Evolutionary conservation across 2,113 vertebrate genomes (phyloP), one percentile per base, ranked within the genome.

Genomic region (Poeciliopsis prolifica): DNA sequence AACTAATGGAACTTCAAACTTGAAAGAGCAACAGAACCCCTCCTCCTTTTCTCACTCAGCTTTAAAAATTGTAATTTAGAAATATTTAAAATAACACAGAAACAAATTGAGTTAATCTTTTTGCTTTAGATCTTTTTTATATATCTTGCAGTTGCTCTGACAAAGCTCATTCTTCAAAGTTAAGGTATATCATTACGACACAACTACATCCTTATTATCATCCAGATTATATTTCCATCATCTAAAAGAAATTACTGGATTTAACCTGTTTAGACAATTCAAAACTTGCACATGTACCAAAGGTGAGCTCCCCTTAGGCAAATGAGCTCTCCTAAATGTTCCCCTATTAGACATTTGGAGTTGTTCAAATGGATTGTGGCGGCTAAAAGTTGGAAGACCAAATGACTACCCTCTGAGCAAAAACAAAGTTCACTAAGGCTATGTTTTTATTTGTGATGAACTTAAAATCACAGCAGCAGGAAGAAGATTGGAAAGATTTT

Each of bases 1-100:
- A 58, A 82, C 69, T 78, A 81, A 77, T 64, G 40, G 29, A 11
- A 74, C 10, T 15, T 7, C 60, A 66, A 76, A 79, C 44, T 60
- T 70, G 54, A 61, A 29, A 62, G 42, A 14, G 58, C 67, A 81
- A 65, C n/a, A 83, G 26, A 68, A 61, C 44, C 5, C 54, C 29
- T n/a, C 24, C 61, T 28, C 19, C 33, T 58, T 11, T 62, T 31
- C 51, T 40, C 66, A 48, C 51, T 61, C 11, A 40, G 26, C 6
- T 15, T 58, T 65, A 8, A 68, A 37, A 77, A 51, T 33, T 33
- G 33, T 61, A 12, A 67, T 58, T 66, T 70, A 22, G 17, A 77
- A 61, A 66, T 33, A 60, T 70, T 65, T 19, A 61, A 72, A 78
- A 76, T 61, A 61, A 66, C 13, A 66, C 8, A 54, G 64, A 61